phyloP scores from a whole-genome alignment of 2,888 invertebrate genomes.

The Idaea dimidiata region DNA sequence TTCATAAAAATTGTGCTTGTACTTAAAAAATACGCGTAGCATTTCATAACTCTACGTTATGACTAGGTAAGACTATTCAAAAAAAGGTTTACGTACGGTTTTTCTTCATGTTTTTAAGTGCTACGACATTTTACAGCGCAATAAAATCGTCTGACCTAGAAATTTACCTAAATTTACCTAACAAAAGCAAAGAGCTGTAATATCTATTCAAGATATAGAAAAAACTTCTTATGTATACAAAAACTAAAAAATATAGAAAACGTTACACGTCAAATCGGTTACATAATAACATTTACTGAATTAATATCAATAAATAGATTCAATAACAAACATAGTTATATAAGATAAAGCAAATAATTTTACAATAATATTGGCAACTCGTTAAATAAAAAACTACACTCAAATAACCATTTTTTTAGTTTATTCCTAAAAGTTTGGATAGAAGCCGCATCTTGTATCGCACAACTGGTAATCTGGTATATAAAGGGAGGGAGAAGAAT shows the following conservation, averaged over 20 bases:
- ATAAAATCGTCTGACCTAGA: slow-evolving; percentile 18
- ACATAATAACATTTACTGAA: too few relatives aligned
- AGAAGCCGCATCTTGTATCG: too few relatives aligned
- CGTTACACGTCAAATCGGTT: too few relatives aligned
- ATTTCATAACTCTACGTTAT: background rate
- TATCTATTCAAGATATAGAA: background rate
- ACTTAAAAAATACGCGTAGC: background rate
- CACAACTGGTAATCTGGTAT: too few relatives aligned
- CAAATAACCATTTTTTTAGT: too few relatives aligned
- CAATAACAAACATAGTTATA: too few relatives aligned
- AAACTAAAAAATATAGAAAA: background rate
- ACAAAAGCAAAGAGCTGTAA: slow-evolving; percentile 5
- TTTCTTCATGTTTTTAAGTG: background rate
- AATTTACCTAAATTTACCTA: slow-evolving; percentile 9
- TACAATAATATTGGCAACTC: too few relatives aligned
- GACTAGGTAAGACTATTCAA: background rate
- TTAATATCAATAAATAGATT: too few relatives aligned
- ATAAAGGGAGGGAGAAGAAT: background rate
- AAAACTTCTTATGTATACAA: background rate
- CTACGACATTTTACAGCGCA: slow-evolving; percentile 14
- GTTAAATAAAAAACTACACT: too few relatives aligned
- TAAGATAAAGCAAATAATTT: too few relatives aligned
- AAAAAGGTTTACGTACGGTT: background rate
- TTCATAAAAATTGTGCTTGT: background rate
- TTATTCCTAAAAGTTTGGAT: too few relatives aligned